phyloP scores from a whole-genome alignment of 2,113 vertebrate species.

The Cebus imitator region DNA sequence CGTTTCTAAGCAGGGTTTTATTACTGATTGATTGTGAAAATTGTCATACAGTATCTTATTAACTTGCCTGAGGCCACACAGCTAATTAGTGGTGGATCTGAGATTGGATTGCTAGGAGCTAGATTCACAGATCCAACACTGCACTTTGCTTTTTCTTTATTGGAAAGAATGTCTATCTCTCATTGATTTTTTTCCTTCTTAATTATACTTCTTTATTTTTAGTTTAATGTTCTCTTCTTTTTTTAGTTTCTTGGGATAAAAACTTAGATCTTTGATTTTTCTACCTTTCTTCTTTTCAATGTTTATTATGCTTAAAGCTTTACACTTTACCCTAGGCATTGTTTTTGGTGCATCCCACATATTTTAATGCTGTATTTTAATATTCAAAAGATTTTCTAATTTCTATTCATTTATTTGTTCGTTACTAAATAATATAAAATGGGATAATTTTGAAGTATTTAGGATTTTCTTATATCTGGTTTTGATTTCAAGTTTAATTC shows the following conservation, averaged over 20 bases:
- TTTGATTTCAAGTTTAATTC: neutral
- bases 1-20: neutral
- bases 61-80: neutral
- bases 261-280: neutral
- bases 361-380: neutral
- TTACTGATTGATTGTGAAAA: too few relatives aligned
- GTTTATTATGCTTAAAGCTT: neutral
- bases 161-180: neutral
- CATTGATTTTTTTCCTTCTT: neutral
- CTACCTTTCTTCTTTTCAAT: neutral
- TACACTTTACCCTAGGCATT: neutral
- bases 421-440: neutral
- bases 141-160: neutral
- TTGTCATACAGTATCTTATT: neutral
- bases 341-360: neutral
- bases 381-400: conserved; percentile 12
- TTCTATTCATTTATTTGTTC: neutral
- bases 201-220: neutral
- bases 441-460: neutral
- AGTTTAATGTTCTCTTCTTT: neutral
- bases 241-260: neutral
- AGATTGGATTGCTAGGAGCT: neutral
- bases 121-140: neutral
- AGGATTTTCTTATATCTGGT: neutral
- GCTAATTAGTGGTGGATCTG: neutral